phyloP scores from a whole-genome alignment of 2,888 invertebrate species.

The Sphaerolaimus hirsutus region DNA sequence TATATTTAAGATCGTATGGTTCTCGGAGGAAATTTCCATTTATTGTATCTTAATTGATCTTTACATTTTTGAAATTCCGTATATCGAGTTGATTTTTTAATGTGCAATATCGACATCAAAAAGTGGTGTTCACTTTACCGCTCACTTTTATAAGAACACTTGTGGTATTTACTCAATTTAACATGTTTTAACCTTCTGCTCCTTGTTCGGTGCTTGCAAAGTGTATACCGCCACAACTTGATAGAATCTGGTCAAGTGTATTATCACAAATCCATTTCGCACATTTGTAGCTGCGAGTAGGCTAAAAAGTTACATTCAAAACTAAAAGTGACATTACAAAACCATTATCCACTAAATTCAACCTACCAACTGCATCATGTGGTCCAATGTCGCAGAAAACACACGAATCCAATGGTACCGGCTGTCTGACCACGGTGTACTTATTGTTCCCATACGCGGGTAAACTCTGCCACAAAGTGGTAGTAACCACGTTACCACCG shows the following conservation, averaged over 20 bases:
- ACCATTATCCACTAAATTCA: background rate
- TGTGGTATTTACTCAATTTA: background rate
- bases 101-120: too few relatives aligned
- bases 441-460: too few relatives aligned
- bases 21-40: too few relatives aligned
- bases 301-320: background rate
- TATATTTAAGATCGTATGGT: too few relatives aligned
- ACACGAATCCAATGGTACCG: slow-evolving; percentile 32
- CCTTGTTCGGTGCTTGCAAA: slow-evolving; percentile 29
- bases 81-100: too few relatives aligned
- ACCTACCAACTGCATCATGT: slow-evolving; percentile 15
- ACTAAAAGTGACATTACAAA: too few relatives aligned
- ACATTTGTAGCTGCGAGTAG: background rate
- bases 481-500: background rate
- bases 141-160: background rate
- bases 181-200: slow-evolving; percentile 26
- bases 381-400: slow-evolving; percentile 31
- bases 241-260: slow-evolving; percentile 32
- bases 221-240: slow-evolving; percentile 33
- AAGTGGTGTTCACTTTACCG: too few relatives aligned
- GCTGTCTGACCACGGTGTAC: slow-evolving; percentile 31
- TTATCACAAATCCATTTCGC: slow-evolving; percentile 29
- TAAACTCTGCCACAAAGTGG: background rate
- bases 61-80: too few relatives aligned
- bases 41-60: too few relatives aligned